Conservation (phyloP, 1,140 invertebrate genomes). For the Hyles vespertilio region DNA sequence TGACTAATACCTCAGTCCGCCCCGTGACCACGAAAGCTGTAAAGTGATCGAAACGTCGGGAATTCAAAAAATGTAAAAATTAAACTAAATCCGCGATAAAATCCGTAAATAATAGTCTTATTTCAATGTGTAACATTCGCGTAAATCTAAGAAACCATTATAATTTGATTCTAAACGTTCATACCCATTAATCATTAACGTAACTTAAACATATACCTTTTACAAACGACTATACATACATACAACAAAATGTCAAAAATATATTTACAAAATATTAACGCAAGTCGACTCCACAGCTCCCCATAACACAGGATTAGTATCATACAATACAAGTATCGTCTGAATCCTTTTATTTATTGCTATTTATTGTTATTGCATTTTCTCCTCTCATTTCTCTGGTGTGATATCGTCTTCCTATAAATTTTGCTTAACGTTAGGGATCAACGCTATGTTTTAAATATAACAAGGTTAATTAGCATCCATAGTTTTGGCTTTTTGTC, state of each 20-base stretch:
- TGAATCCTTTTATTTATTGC: slow-evolving; percentile 77
- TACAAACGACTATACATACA: too few relatives aligned
- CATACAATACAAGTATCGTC: slow-evolving; percentile 74
- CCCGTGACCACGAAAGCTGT: too few relatives aligned
- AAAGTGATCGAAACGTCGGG: too few relatives aligned
- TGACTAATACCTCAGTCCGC: too few relatives aligned
- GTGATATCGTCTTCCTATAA: slow-evolving; percentile 72
- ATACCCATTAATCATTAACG: too few relatives aligned
- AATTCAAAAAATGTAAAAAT: too few relatives aligned
- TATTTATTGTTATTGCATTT: slow-evolving; percentile 77
- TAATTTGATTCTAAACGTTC: too few relatives aligned
- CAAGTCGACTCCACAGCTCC: slow-evolving; percentile 37
- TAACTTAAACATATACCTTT: too few relatives aligned
- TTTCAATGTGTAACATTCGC: too few relatives aligned
- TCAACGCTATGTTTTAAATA: slow-evolving; percentile 56
- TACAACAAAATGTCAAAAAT: not conserved
- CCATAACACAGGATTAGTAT: slow-evolving; percentile 63
- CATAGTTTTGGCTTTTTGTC: slow-evolving; percentile 23
- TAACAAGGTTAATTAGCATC: slow-evolving; percentile 58
- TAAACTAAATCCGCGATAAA: too few relatives aligned
- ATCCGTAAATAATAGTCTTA: too few relatives aligned
- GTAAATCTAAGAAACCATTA: too few relatives aligned
- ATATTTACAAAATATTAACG: slow-evolving; percentile 6
- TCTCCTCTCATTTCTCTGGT: slow-evolving; percentile 65
- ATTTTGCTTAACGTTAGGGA: slow-evolving; percentile 62